Percentiles rank a stretch among this genome's conserved stretches.
phyloP scores from a whole-genome alignment of 1,140 invertebrate species.

The Sycophila sp. region DNA sequence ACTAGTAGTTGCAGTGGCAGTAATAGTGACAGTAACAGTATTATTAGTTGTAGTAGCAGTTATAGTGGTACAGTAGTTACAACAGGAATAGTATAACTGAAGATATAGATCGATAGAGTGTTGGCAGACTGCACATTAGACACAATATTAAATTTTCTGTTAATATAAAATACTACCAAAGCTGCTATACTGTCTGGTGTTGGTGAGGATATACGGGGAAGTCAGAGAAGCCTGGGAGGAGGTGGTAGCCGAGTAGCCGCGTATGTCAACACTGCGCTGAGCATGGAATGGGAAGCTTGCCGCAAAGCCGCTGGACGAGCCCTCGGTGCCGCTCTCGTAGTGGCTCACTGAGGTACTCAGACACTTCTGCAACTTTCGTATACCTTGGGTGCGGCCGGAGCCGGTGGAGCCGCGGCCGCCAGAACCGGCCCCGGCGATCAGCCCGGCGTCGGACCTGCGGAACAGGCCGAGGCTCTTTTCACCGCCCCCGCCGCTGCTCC shows the following conservation, averaged over 20 bases:
- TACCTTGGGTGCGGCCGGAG: conserved; percentile 88
- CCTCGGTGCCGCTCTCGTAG: conserved; percentile 69
- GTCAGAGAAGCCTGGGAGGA: conserved; percentile 57
- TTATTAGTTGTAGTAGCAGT: neutral
- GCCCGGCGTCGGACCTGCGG: conserved; percentile 20
- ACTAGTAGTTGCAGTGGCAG: no score
- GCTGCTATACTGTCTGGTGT: conserved; percentile 89
- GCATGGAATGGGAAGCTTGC: conserved; percentile 66
- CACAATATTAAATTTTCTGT: conserved; percentile 39
- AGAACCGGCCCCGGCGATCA: conserved; percentile 4
- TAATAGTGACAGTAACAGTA: no score
- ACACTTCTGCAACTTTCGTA: conserved; percentile 88
- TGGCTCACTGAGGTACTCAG: conserved; percentile 80
- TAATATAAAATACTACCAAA: conserved; percentile 81
- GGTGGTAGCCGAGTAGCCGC: conserved; percentile 57
- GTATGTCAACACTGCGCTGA: conserved; percentile 68
- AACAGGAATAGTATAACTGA: no score
- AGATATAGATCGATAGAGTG: neutral
- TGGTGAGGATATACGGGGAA: conserved; percentile 65
- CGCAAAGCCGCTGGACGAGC: conserved; percentile 52
- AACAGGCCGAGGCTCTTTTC: conserved; percentile 5
- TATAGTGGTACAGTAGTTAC: neutral
- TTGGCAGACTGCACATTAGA: no score
- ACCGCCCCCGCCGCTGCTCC: conserved; percentile 58
- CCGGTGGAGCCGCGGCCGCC: no score